Evolutionary conservation across 2,113 vertebrate genomes (phyloP).

Genomic region (Orthonyx spaldingii): DNA sequence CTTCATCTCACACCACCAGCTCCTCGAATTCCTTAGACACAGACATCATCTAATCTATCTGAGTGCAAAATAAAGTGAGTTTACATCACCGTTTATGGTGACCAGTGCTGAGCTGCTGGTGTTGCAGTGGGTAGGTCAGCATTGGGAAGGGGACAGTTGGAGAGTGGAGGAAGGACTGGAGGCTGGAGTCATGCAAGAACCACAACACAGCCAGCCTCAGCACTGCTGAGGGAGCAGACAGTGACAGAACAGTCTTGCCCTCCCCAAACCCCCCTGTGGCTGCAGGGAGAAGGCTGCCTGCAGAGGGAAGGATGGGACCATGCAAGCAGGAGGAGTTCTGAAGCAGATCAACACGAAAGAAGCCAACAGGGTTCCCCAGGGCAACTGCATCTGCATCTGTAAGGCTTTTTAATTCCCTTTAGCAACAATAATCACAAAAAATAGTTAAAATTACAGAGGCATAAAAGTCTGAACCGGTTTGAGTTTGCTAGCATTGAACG

Average conservation of each 20-base stretch:
- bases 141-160: not conserved
- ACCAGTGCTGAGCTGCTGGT: not conserved
- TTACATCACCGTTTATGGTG: fast-evolving
- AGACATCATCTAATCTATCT: fast-evolving
- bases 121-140: fast-evolving
- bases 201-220: not conserved
- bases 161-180: not conserved
- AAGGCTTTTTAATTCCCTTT: not conserved
- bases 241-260: not conserved
- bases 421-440: not conserved
- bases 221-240: not conserved
- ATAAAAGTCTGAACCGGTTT: fast-evolving
- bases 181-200: fast-evolving
- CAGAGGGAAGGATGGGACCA: not conserved
- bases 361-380: not conserved
- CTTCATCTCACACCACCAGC: not conserved
- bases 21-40: not conserved
- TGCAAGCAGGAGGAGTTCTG: fast-evolving
- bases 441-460: not conserved
- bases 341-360: not conserved
- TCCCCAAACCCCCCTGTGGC: not conserved
- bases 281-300: not conserved
- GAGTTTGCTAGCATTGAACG: fast-evolving
- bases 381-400: not conserved
- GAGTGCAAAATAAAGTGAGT: not conserved